Evolutionary conservation across 2,888 invertebrate species (phyloP), one percentile per base, ranked within the genome.

Genomic region (Gerosis bhagava): DNA sequence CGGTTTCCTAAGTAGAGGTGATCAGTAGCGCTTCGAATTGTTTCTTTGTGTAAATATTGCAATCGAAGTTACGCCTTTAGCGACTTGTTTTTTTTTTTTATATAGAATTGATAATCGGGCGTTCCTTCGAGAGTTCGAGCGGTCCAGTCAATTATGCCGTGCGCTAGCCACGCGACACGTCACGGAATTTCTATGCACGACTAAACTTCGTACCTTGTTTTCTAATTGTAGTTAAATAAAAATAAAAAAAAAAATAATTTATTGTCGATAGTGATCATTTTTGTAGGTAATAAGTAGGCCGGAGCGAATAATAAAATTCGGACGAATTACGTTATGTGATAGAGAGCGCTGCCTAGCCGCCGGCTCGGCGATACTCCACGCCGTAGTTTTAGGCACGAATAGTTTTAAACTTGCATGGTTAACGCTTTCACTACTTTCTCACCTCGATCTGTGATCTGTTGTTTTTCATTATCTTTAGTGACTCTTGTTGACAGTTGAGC

Each of bases 241-340:
- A n/a, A n/a, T n/a, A n/a, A n/a, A n/a, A n/a, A n/a, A n/a, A n/a
- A 77, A 84, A 83, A 80, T 84, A 83, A 86, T 86, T 87, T 87
- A 88, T 86, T 87, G 69, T 81, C 78, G 77, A 86, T 88, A 88
- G 84, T 71, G 77, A 84, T 81, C 83, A 86, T 87, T 88, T 83
- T 62, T n/a, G 83, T 88, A 87, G 84, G 65, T n/a, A 75, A 64
- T 87, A 87, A 88, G 87, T 88, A 87, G 87, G 83, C 82, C 79
- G 80, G 78, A 82, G 75, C 73, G 83, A 72, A 45, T 83, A 86
- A 84, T 78, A 12, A 76, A 86, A 84, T 87, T 86, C 81, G 78
- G 81, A 86, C 79, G 84, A 83, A 83, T 77, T 83, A 79, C 71
- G 73, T 81, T 71, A 73, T 86, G 84, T 83, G 86, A 86, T 84